Evolutionary conservation across 2,113 vertebrate genomes (phyloP), one percentile per base, ranked within the genome.

Genomic region (Pholis gunnellus): DNA sequence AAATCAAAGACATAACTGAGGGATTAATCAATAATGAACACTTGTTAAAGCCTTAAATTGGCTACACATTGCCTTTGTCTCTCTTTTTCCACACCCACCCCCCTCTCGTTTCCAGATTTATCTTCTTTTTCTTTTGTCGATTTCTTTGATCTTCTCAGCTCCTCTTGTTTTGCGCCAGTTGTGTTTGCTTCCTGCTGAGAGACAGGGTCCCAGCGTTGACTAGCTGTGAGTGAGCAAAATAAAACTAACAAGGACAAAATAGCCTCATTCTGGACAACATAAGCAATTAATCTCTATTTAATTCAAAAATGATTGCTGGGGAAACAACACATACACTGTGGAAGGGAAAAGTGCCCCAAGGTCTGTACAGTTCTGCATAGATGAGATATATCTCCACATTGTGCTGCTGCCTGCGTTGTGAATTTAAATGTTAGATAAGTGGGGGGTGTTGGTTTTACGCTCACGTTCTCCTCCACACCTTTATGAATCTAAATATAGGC

Each of bases 121-220:
- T 73, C 3, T 31, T 18, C 27, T 63, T 48, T 27, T 78, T 52
- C 68, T 52, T 73, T 67, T 44, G 50, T 64, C 17, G 42, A 78
- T 69, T 78, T 82, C 78, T 91, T 90, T 91, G 80, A 90, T 90
- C 54, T 87, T 79, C 71, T 79, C 25, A 9, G 14, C 85, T 75
- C 20, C 54, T 79, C 42, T 18, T 18, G 56, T 82, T 89, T 80
- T 69, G 66, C 72, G 18, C 64, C 63, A 83, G 84, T 68, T 78
- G 75, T 80, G 79, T 71, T 74, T 38, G 48, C 77, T 48, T 73
- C 78, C 66, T 79, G 83, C 73, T 84, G 86, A 76, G 83, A 84
- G 20, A 60, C 48, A 13, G 1, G 9, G 36, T 46, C 46, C 52
- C 69, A 46, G n/a, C 22, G 31, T 67, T 71, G 42, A 36, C 78